phyloP scores from a whole-genome alignment of 2,888 invertebrate genomes.

The Anodontia alba region DNA sequence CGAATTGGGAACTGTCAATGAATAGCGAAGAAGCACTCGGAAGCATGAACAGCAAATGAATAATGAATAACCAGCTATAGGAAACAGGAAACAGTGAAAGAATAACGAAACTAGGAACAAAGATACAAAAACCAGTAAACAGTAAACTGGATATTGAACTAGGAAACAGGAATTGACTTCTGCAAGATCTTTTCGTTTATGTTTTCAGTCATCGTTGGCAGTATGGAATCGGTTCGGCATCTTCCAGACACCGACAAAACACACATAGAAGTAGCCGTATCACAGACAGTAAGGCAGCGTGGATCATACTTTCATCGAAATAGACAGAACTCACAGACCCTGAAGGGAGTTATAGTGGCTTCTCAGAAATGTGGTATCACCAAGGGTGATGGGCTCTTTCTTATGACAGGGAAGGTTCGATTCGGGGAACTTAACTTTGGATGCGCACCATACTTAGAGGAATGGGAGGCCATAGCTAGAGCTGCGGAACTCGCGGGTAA shows the following conservation, averaged over 20 bases:
- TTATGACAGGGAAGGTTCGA: constrained; percentile 74
- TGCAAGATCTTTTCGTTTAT: too few species aligned
- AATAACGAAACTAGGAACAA: too few species aligned
- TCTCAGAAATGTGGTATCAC: constrained; percentile 70
- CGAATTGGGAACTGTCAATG: too few species aligned
- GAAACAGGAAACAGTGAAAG: too few species aligned
- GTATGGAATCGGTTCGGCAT: constrained; percentile 64
- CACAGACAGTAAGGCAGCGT: constrained; percentile 71
- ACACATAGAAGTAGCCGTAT: constrained; percentile 67
- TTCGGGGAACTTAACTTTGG: constrained; percentile 69
- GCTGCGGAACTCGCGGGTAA: constrained; percentile 58
- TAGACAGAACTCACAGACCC: constrained; percentile 45
- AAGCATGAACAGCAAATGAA: too few species aligned
- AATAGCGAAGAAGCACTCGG: too few species aligned
- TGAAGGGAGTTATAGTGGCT: constrained; percentile 68
- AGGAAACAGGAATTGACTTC: too few species aligned
- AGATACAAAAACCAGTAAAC: too few species aligned
- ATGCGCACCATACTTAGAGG: constrained; percentile 73
- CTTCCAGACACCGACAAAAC: constrained; percentile 55
- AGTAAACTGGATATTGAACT: too few species aligned
- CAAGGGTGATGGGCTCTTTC: constrained; percentile 69
- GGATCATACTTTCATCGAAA: constrained; percentile 48
- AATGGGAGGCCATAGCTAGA: constrained; percentile 70
- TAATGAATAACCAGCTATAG: too few species aligned
- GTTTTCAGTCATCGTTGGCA: constrained; percentile 71